phyloP scores from a whole-genome alignment of 2,888 invertebrate genomes.

The Branchellion lobata region DNA sequence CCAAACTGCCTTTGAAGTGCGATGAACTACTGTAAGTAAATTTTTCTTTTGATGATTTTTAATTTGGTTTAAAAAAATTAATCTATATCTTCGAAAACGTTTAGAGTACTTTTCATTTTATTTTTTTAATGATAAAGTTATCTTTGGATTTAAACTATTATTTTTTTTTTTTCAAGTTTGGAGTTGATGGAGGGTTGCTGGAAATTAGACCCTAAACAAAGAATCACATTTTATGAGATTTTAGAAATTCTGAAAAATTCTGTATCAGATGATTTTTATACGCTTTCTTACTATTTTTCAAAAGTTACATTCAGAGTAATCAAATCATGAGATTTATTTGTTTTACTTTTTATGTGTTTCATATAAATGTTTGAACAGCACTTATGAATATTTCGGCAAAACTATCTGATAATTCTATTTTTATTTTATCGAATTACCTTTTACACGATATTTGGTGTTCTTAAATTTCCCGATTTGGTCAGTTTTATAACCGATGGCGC shows the following conservation, averaged over 20 bases:
- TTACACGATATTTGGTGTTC: too few relatives aligned
- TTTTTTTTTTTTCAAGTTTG: neutral
- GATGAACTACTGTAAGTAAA: neutral
- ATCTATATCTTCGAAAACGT: too few relatives aligned
- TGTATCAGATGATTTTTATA: slow-evolving; percentile 2
- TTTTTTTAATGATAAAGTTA: neutral
- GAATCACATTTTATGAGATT: neutral
- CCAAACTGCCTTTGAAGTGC: neutral
- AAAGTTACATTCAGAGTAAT: neutral
- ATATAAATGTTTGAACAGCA: too few relatives aligned
- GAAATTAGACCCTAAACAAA: neutral
- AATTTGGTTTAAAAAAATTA: too few relatives aligned
- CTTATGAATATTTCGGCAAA: too few relatives aligned
- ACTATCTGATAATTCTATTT: too few relatives aligned
- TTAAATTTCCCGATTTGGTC: too few relatives aligned
- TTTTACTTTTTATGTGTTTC: too few relatives aligned
- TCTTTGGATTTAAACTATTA: neutral
- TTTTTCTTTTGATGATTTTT: neutral
- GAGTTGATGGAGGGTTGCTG: neutral
- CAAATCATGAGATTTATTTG: too few relatives aligned
- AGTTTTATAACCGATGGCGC: too few relatives aligned
- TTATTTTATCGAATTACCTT: too few relatives aligned
- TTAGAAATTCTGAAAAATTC: slow-evolving; percentile 3
- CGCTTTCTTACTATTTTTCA: neutral
- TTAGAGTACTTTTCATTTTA: neutral